These are phyloP conservation scores for Carposina sasakii DNA, from an alignment of 1,140 invertebrate genomes.

Conservation along the genomic window DNA sequence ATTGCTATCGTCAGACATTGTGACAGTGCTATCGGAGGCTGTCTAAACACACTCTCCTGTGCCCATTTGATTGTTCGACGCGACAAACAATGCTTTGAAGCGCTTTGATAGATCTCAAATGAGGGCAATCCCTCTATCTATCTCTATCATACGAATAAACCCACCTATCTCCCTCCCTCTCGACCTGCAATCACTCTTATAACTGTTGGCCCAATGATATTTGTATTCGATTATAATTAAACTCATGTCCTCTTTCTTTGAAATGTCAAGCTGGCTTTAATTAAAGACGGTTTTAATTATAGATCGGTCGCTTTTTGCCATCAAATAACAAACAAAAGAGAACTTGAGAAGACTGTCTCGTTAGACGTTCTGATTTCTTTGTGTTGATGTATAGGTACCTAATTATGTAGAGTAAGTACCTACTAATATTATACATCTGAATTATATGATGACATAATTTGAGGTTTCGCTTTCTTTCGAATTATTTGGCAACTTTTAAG, in stretches of 20 bases:
- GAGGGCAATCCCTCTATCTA: constrained; percentile 51
- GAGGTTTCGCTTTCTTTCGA: too few relatives aligned
- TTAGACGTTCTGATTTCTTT: too few relatives aligned
- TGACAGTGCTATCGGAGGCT: too few relatives aligned
- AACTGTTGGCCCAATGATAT: constrained; percentile 66
- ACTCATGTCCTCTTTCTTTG: constrained; percentile 63
- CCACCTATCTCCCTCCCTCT: constrained; percentile 36
- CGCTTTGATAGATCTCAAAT: constrained; percentile 49
- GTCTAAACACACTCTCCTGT: too few relatives aligned
- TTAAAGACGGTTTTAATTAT: constrained; percentile 64
- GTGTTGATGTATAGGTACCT: too few relatives aligned
- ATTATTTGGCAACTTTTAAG: too few relatives aligned
- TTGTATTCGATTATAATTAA: constrained; percentile 71
- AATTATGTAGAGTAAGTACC: too few relatives aligned
- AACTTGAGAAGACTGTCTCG: constrained; percentile 14
- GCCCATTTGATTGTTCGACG: too few relatives aligned
- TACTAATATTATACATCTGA: too few relatives aligned
- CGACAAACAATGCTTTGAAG: constrained; percentile 61
- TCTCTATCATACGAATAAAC: constrained; percentile 40
- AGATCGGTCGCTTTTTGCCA: constrained; percentile 47
- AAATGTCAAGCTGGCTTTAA: constrained; percentile 70
- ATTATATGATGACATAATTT: too few relatives aligned
- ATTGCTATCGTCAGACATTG: too few relatives aligned
- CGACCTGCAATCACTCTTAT: constrained; percentile 49
- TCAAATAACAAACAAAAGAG: constrained; percentile 22